phyloP scores from a whole-genome alignment of 2,797 vertebrate species.

The Argyrosomus regius region DNA sequence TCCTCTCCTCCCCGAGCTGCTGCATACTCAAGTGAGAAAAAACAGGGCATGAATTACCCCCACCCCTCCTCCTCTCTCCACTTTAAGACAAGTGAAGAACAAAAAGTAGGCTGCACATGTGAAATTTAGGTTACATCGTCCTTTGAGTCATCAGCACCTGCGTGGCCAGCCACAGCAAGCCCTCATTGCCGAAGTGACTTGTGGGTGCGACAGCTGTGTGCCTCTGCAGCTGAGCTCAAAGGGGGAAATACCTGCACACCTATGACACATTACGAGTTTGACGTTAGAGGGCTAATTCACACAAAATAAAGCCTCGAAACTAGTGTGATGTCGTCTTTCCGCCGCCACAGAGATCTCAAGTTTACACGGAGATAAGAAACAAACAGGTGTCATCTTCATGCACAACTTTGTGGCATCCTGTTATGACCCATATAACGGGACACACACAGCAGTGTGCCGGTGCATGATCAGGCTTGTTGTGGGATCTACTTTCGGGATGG shows the following conservation, averaged over 20 bases:
- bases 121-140: slow-evolving; percentile 67
- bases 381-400: slow-evolving; percentile 66
- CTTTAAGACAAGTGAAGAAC: slow-evolving; percentile 34
- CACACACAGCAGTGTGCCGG: not conserved
- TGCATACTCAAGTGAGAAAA: slow-evolving; percentile 21
- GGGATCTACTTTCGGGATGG: slow-evolving; percentile 27
- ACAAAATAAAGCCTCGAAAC: not conserved
- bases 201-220: slow-evolving; percentile 70
- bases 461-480: slow-evolving; percentile 2
- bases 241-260: slow-evolving; percentile 21
- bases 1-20: not conserved
- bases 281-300: slow-evolving; percentile 10
- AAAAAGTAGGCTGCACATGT: slow-evolving; percentile 67
- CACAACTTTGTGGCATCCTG: slow-evolving; percentile 53
- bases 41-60: slow-evolving; percentile 22
- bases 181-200: slow-evolving; percentile 50
- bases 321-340: too few species aligned
- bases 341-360: not conserved
- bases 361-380: not conserved
- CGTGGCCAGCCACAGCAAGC: slow-evolving; percentile 54
- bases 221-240: slow-evolving; percentile 68
- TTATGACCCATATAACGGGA: slow-evolving; percentile 51
- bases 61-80: not conserved
- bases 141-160: slow-evolving; percentile 68
- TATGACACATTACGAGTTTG: not conserved